phyloP scores from a whole-genome alignment of 2,888 invertebrate species.

The Cephalotes varians region DNA sequence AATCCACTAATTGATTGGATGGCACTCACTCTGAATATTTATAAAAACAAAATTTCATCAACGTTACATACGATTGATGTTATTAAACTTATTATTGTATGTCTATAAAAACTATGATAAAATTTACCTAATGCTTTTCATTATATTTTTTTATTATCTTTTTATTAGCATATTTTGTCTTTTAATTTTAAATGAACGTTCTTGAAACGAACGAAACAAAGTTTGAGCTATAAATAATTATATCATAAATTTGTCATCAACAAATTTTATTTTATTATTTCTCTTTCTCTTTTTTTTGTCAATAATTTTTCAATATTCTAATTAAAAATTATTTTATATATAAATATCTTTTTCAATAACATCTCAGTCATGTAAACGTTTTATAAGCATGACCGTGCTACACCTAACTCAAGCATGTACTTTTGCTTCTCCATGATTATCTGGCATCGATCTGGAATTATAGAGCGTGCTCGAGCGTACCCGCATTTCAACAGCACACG shows the following conservation, averaged over 20 bases:
- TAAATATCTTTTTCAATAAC: constrained; percentile 27
- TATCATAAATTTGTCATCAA: neutral
- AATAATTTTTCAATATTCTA: neutral
- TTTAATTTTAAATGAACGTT: neutral
- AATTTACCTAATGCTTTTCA: neutral
- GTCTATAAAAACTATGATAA: neutral
- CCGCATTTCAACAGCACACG: constrained; percentile 25
- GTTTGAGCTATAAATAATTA: neutral
- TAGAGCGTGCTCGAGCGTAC: constrained; percentile 13
- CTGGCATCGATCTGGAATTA: constrained; percentile 27
- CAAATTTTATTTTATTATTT: neutral
- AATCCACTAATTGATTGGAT: constrained; percentile 56
- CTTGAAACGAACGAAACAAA: neutral
- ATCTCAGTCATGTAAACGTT: constrained; percentile 2
- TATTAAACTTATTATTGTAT: neutral
- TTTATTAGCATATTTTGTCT: neutral
- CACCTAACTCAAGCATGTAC: neutral
- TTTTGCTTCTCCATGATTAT: constrained; percentile 18
- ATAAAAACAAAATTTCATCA: neutral
- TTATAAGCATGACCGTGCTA: constrained; percentile 10
- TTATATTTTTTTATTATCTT: neutral
- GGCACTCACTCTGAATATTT: neutral
- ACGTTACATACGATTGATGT: neutral
- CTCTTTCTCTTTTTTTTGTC: neutral
- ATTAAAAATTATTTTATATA: neutral